Evolutionary conservation across 2,113 vertebrate species (phyloP), one percentile per base, ranked within the genome.

Genomic region (Delphinus delphis): DNA sequence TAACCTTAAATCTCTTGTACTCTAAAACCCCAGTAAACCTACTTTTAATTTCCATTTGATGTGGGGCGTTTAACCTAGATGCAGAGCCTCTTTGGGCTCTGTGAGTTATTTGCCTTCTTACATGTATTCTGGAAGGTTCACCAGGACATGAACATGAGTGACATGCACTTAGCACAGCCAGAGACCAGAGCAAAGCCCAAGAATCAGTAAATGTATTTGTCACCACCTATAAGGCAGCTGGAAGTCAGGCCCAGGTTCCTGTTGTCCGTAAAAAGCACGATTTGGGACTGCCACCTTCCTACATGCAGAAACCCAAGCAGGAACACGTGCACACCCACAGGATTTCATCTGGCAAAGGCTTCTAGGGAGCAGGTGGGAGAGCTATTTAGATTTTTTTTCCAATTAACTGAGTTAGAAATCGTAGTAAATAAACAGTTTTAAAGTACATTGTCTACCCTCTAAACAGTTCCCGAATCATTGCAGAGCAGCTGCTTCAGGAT

Each of bases 111-210:
- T 97, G 83, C 12, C 98, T 83, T 98, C 84, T 76, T 88, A 84
- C 71, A 82, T 96, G 97, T 97, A 96, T 93, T 88, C 92, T 97
- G 41, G 90, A 97, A 95, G 90, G 93, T 82, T 96, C 95, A 79
- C 92, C 90, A 97, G 95, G 82, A 95, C 73, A 65, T 95, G 73
- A 91, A 20, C 31, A 86, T 95, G 97, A 98, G 90, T 98, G 96
- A 92, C 76, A 95, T 0, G n/a, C 85, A 80, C 47, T 97, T 94
- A 95, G 88, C 50, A 50, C 4, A 23, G 87, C 41, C 97, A 36
- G 83, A 77, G 71, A 97, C 93, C 79, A 97, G 31, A 85, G 83
- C 73, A 93, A 95, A 86, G 63, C 74, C 86, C 47, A 28, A 71
- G 93, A 53, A 93, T 65, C 76, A 97, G 47, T 77, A 84, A 88